A percentile compares a stretch with the other conserved stretches of the same genome.
These are phyloP conservation scores for Pemphredon lugubris DNA, from an alignment of 2,888 invertebrate species.

Conservation along the genomic window DNA sequence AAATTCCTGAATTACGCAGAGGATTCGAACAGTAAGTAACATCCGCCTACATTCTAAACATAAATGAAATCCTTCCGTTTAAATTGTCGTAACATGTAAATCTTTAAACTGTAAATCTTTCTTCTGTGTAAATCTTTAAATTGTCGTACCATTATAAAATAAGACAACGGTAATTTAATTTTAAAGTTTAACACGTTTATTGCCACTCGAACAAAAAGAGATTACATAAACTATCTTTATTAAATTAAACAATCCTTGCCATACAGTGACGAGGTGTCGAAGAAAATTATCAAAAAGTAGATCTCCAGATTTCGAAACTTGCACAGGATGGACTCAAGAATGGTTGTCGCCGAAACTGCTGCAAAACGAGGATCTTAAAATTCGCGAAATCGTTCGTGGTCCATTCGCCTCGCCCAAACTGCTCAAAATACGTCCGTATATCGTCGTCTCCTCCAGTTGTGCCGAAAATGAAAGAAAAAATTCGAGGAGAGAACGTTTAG, in stretches of 20 bases:
- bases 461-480: background rate
- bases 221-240: too few relatives aligned
- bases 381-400: slow-evolving; percentile 46
- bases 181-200: too few relatives aligned
- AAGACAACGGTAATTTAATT: too few relatives aligned
- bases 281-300: too few relatives aligned
- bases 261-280: too few relatives aligned
- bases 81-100: background rate
- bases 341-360: slow-evolving; percentile 32
- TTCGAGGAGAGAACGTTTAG: slow-evolving; percentile 16
- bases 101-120: too few relatives aligned
- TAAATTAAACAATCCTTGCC: too few relatives aligned
- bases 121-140: too few relatives aligned
- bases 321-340: slow-evolving; percentile 36
- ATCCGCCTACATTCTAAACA: slow-evolving; percentile 5
- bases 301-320: slow-evolving; percentile 5
- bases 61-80: background rate
- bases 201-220: too few relatives aligned
- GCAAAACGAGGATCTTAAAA: background rate
- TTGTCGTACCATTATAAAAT: background rate
- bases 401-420: slow-evolving; percentile 47
- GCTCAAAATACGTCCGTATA: slow-evolving; percentile 19
- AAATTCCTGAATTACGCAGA: slow-evolving; percentile 21
- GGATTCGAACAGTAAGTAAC: slow-evolving; percentile 16
- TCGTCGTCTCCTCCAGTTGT: background rate